Evolutionary conservation across 2,113 vertebrate genomes (phyloP).

Genomic region (Oryzias javanicus): DNA sequence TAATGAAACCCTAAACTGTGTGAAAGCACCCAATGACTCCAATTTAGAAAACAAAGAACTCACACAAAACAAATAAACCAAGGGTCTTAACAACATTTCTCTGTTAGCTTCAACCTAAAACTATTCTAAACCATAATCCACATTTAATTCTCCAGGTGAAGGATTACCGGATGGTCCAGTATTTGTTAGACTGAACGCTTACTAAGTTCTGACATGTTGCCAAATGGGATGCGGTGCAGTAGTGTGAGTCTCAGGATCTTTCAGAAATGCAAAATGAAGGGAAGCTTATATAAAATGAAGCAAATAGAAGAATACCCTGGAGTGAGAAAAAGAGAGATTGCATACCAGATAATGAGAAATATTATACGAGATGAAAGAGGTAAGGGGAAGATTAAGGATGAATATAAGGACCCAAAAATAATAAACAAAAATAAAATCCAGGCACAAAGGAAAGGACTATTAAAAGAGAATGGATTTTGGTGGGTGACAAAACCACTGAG

Average conservation of each 20-base stretch:
- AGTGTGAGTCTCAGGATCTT: slow-evolving; percentile 7
- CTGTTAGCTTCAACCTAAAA: no score
- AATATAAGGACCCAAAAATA: slow-evolving; percentile 39
- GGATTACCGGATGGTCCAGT: no score
- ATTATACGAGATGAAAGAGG: slow-evolving; percentile 10
- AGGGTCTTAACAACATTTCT: no score
- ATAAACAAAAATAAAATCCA: slow-evolving; percentile 29
- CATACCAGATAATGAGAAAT: slow-evolving; percentile 50
- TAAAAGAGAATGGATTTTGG: slow-evolving; percentile 62
- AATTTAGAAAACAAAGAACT: no score
- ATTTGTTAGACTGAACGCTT: no score
- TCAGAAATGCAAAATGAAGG: slow-evolving; percentile 47
- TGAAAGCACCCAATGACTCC: no score
- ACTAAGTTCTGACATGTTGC: not conserved
- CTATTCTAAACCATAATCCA: no score
- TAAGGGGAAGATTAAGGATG: slow-evolving; percentile 4
- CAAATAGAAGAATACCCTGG: slow-evolving; percentile 38
- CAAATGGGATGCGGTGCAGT: slow-evolving; percentile 8
- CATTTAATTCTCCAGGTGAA: no score
- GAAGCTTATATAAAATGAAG: slow-evolving; percentile 26
- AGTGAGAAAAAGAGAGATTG: slow-evolving; percentile 56
- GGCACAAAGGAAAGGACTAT: slow-evolving; percentile 33
- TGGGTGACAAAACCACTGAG: slow-evolving; percentile 56
- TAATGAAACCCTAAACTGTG: no score
- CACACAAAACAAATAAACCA: no score